Evolutionary conservation across 1,140 invertebrate genomes (phyloP).

Genomic region (Drosophila bifasciata): DNA sequence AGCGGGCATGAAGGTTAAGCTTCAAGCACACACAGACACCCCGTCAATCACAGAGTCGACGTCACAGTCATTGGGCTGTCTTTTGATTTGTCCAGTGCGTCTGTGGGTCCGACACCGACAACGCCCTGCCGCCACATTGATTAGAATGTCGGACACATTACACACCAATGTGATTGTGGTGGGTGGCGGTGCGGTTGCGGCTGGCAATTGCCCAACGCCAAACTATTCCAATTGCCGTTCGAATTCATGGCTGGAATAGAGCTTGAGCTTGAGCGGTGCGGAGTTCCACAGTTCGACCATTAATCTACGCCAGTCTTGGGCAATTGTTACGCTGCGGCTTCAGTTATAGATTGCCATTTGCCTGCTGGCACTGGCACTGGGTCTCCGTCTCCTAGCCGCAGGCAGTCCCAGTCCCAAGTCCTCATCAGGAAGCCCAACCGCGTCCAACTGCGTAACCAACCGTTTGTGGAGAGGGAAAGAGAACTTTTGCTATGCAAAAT

Average conservation of each 20-base stretch:
- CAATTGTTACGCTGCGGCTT: slow-evolving; percentile 57
- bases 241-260: slow-evolving; percentile 25
- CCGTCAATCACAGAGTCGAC: slow-evolving; percentile 62
- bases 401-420: slow-evolving; percentile 49
- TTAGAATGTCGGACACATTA: slow-evolving; percentile 55
- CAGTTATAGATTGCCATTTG: slow-evolving; percentile 31
- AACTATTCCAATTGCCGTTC: slow-evolving; percentile 33
- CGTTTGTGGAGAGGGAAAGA: slow-evolving; percentile 26
- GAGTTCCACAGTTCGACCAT: slow-evolving; percentile 35
- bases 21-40: slow-evolving; percentile 46
- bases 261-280: slow-evolving; percentile 20
- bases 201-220: slow-evolving; percentile 33
- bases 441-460: slow-evolving; percentile 54
- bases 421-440: slow-evolving; percentile 66
- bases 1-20: slow-evolving; percentile 55
- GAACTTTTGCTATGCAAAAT: slow-evolving; percentile 71
- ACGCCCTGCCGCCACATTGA: slow-evolving; percentile 39
- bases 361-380: slow-evolving; percentile 1
- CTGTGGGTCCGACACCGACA: slow-evolving; percentile 26
- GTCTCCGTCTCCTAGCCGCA: slow-evolving; percentile 47
- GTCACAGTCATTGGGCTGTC: slow-evolving; percentile 52
- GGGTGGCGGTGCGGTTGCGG: slow-evolving; percentile 32
- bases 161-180: slow-evolving; percentile 19
- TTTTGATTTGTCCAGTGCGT: slow-evolving; percentile 41
- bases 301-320: slow-evolving; percentile 60